These are phyloP conservation scores for Eurystomus gularis DNA, from an alignment of 2,113 vertebrate species.

Conservation along the genomic window DNA sequence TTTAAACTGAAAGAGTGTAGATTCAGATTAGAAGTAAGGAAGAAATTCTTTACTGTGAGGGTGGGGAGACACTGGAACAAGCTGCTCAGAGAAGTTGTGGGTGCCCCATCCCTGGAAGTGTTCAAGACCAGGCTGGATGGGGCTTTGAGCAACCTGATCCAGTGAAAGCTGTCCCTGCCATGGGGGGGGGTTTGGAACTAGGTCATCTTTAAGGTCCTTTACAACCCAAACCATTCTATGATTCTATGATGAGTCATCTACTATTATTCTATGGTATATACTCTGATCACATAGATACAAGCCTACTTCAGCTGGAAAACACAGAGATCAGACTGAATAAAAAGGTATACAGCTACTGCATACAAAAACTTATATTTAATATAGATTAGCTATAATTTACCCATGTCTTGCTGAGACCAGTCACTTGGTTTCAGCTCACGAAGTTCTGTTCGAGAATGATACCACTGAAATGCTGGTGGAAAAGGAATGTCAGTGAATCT, in stretches of 20 bases:
- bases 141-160: neutral
- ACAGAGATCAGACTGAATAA: neutral
- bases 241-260: neutral
- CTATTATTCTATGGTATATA: neutral
- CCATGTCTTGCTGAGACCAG: conserved; percentile 91
- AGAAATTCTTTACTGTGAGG: neutral
- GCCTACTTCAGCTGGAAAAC: neutral
- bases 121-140: neutral
- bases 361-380: neutral
- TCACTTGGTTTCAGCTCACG: conserved; percentile 79
- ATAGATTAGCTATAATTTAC: conserved; percentile 62
- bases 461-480: conserved; percentile 68
- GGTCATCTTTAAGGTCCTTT: neutral
- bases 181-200: neutral
- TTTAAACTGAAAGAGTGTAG: neutral
- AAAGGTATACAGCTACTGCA: neutral
- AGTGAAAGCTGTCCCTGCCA: neutral
- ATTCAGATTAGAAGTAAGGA: neutral
- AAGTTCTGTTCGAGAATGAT: conserved; percentile 69
- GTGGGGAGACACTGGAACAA: neutral
- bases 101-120: neutral
- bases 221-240: neutral
- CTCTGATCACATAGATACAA: neutral
- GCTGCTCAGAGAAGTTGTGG: neutral
- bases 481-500: conserved; percentile 74